Conservation (phyloP, 2,888 invertebrate species). For the Adelphocoris suturalis region DNA sequence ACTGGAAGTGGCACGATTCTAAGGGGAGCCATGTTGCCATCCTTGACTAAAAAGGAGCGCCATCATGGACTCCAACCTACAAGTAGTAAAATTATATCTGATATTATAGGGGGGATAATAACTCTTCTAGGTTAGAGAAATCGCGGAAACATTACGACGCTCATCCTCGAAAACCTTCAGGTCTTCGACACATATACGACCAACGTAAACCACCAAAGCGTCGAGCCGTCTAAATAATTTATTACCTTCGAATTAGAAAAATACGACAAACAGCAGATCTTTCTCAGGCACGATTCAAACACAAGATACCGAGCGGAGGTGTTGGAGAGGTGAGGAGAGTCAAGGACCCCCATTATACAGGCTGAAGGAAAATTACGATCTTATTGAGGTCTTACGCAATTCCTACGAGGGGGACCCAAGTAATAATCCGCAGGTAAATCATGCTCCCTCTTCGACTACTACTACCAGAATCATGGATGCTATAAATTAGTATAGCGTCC, state of each 20-base stretch:
- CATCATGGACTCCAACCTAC: too few species aligned
- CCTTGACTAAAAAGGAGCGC: too few species aligned
- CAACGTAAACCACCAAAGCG: background rate
- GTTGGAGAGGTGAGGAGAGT: constrained; percentile 41
- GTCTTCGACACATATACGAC: background rate
- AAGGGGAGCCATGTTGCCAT: too few species aligned
- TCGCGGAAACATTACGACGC: background rate
- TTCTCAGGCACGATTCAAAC: constrained; percentile 74
- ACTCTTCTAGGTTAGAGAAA: background rate
- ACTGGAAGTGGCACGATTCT: too few species aligned
- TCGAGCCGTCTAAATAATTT: background rate
- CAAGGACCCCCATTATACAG: constrained; percentile 38
- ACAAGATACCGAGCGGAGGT: constrained; percentile 78
- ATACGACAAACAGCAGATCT: background rate
- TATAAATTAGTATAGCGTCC: background rate
- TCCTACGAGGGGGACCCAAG: background rate
- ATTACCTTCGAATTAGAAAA: background rate
- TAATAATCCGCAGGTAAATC: constrained; percentile 40
- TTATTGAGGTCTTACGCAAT: constrained; percentile 28
- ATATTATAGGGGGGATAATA: background rate
- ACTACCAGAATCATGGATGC: background rate
- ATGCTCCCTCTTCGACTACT: background rate
- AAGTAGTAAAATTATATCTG: background rate
- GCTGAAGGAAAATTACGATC: constrained; percentile 5
- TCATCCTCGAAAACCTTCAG: background rate